Evolutionary conservation across 30 jellyfish, hydroid and myxozoan species (phyloP).

Genomic region (Aurelia sp.): DNA sequence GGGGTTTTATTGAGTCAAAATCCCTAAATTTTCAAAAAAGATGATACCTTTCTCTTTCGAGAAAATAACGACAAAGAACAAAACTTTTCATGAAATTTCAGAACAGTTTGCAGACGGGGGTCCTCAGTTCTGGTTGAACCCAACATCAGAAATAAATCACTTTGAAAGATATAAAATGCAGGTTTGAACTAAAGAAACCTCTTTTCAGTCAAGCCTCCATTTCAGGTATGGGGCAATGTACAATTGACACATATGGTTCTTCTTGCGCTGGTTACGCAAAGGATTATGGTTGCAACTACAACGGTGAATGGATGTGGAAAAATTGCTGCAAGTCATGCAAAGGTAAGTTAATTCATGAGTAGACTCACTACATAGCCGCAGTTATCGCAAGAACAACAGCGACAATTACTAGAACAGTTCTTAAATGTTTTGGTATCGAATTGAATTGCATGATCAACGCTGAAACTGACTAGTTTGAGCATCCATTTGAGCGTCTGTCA

Average conservation of each 20-base stretch:
- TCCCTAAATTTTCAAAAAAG: no score
- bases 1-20: no score
- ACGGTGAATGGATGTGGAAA: conserved; percentile 83
- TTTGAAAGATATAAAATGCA: not conserved
- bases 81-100: no score
- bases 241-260: conserved; percentile 26
- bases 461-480: no score
- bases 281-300: conserved; percentile 29
- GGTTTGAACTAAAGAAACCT: not conserved
- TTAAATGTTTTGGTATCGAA: not conserved
- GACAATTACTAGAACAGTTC: no score
- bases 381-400: no score
- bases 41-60: no score
- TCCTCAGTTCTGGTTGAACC: no score
- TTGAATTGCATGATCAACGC: no score
- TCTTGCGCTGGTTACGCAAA: conserved; percentile 31
- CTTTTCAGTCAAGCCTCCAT: not conserved
- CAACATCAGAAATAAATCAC: not conserved
- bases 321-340: conserved; percentile 82
- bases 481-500: no score
- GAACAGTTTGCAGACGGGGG: no score
- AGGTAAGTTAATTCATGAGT: conserved; percentile 32
- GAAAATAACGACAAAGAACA: no score
- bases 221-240: conserved; percentile 54
- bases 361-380: not conserved